Conservation (phyloP, 2,113 vertebrate genomes). For the Sylvilagus bachmani region DNA sequence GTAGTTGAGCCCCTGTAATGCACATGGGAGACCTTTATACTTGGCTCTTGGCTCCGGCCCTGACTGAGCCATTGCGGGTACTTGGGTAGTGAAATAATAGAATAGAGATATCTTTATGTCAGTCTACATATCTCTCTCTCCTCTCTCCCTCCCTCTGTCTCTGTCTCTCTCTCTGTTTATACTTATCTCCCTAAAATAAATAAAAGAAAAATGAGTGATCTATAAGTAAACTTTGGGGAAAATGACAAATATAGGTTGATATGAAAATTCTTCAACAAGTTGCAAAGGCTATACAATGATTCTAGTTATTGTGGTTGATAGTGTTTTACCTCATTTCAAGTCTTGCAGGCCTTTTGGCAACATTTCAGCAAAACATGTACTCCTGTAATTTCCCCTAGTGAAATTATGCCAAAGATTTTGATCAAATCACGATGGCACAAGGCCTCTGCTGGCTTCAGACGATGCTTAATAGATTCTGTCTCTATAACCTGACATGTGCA, state of each 20-base stretch:
- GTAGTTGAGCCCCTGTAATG: too few species aligned
- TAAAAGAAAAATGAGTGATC: constrained; percentile 3
- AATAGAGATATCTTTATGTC: too few species aligned
- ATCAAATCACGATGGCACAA: constrained; percentile 47
- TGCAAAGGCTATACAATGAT: constrained; percentile 9
- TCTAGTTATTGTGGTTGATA: neutral
- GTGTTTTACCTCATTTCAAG: neutral
- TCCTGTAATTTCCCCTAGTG: constrained; percentile 50
- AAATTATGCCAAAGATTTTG: constrained; percentile 44
- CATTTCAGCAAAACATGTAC: neutral
- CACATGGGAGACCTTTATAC: too few species aligned
- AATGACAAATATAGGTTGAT: neutral
- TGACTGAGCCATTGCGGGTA: too few species aligned
- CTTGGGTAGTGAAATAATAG: too few species aligned
- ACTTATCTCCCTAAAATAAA: too few species aligned
- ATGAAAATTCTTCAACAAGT: neutral
- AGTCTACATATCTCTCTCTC: too few species aligned
- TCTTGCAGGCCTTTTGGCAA: neutral
- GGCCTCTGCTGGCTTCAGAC: constrained; percentile 39
- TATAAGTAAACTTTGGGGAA: constrained; percentile 4
- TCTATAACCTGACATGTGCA: constrained; percentile 61
- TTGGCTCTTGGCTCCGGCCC: too few species aligned
- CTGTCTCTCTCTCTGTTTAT: too few species aligned
- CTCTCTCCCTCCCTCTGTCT: too few species aligned
- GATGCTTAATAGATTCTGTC: constrained; percentile 71